phyloP scores from a whole-genome alignment of 2,797 vertebrate genomes.

The Acropternis orthonyx region DNA sequence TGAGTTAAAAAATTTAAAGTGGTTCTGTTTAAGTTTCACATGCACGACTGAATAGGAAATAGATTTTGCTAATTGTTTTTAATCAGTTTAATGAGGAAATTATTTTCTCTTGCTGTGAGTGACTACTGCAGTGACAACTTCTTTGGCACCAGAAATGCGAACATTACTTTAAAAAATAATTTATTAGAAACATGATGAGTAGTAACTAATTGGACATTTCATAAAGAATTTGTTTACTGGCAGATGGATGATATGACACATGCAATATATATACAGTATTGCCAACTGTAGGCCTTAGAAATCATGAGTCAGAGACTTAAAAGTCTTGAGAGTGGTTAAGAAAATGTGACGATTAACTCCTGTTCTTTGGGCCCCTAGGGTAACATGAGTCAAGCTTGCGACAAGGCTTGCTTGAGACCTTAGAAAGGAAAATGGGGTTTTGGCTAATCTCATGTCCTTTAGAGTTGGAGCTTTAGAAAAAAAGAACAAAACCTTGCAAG shows the following conservation, averaged over 20 bases:
- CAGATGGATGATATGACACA: constrained; percentile 58
- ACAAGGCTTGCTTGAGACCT: background rate
- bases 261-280: constrained; percentile 25
- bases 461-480: background rate
- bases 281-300: constrained; percentile 48
- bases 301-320: constrained; percentile 54
- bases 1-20: background rate
- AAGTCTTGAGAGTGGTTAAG: constrained; percentile 45
- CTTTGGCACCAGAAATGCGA: background rate
- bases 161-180: background rate
- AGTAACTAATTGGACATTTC: background rate
- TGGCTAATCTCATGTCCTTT: background rate
- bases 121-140: constrained; percentile 20
- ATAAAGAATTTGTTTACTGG: constrained; percentile 27
- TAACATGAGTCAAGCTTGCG: constrained; percentile 3
- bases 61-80: constrained; percentile 25
- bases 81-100: constrained; percentile 2
- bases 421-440: background rate
- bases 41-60: constrained; percentile 1
- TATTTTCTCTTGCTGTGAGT: constrained; percentile 14
- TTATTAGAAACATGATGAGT: background rate
- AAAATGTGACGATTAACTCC: constrained; percentile 40
- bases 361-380: background rate
- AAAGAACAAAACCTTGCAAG: background rate
- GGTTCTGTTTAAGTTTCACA: background rate